Base-by-base conservation (phyloP, 1,140 invertebrate genomes). In the Limonius californicus region DNA sequence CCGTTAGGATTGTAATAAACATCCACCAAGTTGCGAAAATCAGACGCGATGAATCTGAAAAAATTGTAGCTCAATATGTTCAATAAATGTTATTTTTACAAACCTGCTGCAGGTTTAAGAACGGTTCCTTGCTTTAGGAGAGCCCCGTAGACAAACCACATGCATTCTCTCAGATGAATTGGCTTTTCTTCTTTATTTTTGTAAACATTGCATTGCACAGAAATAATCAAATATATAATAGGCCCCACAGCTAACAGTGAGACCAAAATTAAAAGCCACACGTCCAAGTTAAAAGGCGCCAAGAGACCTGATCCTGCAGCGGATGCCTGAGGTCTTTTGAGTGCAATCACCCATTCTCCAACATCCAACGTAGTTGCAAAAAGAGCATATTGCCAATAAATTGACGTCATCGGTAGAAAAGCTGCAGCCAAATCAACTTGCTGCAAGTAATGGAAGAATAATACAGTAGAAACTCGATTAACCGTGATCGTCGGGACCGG, bases 1-100 rank as follows among this genome's bases (percentile, higher is more conserved):
- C 89, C 0, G 91, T 94, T 14, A 95, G 73, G 57, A 94, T 85
- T 35, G 91, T 89, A 55, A 92, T 90, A 73, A 93, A 94, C 50
- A 95, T 84, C 92, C 92, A 94, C 92, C 92, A 95, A 0, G 90
- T 92, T 15, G 91, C 90, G 74, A 94, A 94, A 2, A 94, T 77
- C 20, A 95, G 78, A 35, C 92, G 79, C 0, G 89, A 87, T 9
- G 90, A 89, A 78, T 92, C 92, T 93, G 72, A 14, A 80, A 76
- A 59, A 72, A 20, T 12, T 42, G 16, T 57, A 43, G 20, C 14
- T 8, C 9, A 19, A 23, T n/a, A n/a, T n/a, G n/a, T n/a, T n/a
- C n/a, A n/a, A n/a, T n/a, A n/a, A n/a, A n/a, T n/a, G 8, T 15
- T 20, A 27, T 50, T 59, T 2, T 47, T 14, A 53, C 69, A 81